Evolutionary conservation across 2,888 invertebrate genomes (phyloP).

Genomic region (Lasioglossum figueresi): DNA sequence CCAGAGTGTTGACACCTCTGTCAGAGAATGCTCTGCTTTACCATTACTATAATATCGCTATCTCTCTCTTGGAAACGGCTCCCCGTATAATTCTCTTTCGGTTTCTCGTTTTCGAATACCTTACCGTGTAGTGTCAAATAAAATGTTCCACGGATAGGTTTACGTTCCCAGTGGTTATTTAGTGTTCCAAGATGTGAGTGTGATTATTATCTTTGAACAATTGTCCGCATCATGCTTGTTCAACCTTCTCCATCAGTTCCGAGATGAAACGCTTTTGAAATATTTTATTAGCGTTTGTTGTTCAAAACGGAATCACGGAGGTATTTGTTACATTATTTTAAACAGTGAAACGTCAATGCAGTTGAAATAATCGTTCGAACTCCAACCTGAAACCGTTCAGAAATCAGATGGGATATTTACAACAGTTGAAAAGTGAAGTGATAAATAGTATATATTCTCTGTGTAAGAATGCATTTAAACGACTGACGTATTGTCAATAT

Average conservation of each 20-base stretch:
- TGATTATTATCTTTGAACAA: slow-evolving; percentile 36
- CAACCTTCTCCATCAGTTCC: not conserved
- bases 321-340: slow-evolving; percentile 20
- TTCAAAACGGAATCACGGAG: not conserved
- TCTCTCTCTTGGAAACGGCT: slow-evolving; percentile 20
- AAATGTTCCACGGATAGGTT: slow-evolving; percentile 52
- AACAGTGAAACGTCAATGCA: not conserved
- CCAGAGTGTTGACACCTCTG: slow-evolving; percentile 82
- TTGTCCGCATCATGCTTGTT: slow-evolving; percentile 8
- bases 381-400: not conserved
- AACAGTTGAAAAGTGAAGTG: not conserved
- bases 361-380: not conserved
- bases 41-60: slow-evolving; percentile 49
- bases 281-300: slow-evolving; percentile 8
- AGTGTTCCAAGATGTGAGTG: slow-evolving; percentile 41
- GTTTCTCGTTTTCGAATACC: slow-evolving; percentile 46
- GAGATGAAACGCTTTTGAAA: slow-evolving; percentile 15
- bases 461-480: not conserved
- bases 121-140: slow-evolving; percentile 61
- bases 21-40: slow-evolving; percentile 73
- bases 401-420: not conserved
- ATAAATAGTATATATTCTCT: slow-evolving; percentile 5
- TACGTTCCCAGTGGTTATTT: slow-evolving; percentile 57
- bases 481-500: not conserved
- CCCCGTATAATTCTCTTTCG: slow-evolving; percentile 23